phyloP scores from a whole-genome alignment of 2,113 vertebrate species.

The Oceanodroma tethys region DNA sequence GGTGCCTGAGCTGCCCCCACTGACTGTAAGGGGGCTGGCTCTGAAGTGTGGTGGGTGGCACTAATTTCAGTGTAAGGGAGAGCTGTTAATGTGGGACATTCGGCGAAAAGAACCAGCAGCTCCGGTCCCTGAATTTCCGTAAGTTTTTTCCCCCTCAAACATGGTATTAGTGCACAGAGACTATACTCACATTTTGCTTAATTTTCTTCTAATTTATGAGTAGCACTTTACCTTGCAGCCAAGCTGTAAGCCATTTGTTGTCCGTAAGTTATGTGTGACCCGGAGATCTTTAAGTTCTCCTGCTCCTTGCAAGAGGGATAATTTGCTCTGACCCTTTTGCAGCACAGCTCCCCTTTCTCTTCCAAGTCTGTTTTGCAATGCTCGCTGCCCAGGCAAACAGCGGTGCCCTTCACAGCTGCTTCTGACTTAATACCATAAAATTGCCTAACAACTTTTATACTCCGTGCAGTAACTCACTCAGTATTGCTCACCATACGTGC shows the following conservation, averaged over 20 bases:
- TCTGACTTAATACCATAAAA: neutral
- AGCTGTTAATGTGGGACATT: neutral
- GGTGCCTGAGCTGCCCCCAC: neutral
- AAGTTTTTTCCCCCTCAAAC: neutral
- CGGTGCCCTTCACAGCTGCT: neutral
- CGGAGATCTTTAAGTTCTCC: neutral
- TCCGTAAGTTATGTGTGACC: neutral
- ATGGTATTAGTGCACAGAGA: neutral
- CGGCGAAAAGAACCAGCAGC: neutral
- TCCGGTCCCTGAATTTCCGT: neutral
- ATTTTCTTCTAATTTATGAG: neutral
- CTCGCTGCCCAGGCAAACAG: neutral
- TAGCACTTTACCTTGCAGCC: neutral
- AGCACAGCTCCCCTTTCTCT: neutral
- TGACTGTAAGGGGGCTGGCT: neutral
- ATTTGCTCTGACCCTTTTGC: neutral
- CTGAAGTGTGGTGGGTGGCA: neutral
- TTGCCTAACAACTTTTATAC: neutral
- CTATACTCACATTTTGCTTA: neutral
- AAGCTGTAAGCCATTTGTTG: neutral
- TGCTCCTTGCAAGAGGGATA: neutral
- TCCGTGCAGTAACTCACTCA: neutral
- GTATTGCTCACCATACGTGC: neutral
- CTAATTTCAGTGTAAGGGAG: neutral
- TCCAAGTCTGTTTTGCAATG: neutral